These are phyloP conservation scores for Macroglossus sobrinus DNA, from an alignment of 2,113 vertebrate species.

Conservation along the genomic window DNA sequence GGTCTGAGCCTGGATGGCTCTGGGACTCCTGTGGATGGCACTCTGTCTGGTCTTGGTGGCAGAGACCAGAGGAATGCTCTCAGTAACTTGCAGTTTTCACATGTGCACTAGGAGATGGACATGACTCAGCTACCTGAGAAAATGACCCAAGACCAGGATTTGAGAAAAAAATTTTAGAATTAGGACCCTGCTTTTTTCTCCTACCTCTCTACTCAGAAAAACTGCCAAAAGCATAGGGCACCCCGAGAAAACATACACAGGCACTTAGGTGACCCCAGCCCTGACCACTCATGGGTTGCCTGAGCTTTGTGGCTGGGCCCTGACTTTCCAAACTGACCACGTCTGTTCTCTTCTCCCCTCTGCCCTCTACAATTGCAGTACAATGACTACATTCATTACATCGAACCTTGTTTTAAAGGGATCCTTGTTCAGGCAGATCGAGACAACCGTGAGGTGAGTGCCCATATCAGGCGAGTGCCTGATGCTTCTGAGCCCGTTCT, in stretches of 20 bases:
- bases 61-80: not conserved
- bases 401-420: conserved; percentile 97
- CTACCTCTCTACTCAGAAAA: not conserved
- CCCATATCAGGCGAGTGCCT: not conserved
- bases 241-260: no score
- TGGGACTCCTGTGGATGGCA: not conserved
- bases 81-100: not conserved
- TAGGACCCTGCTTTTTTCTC: not conserved
- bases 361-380: conserved; percentile 82
- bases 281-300: not conserved
- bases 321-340: not conserved
- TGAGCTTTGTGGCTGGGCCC: not conserved
- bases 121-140: not conserved
- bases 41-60: not conserved
- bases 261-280: not conserved
- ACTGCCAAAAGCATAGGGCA: not conserved
- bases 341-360: not conserved
- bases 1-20: not conserved
- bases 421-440: conserved; percentile 94
- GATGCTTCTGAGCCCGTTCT: not conserved
- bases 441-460: conserved; percentile 96
- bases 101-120: not conserved
- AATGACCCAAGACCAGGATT: not conserved
- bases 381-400: conserved; percentile 93
- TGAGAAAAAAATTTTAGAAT: not conserved